These are phyloP conservation scores for Menidia menidia DNA, from an alignment of 2,797 vertebrate genomes.

Conservation along the genomic window DNA sequence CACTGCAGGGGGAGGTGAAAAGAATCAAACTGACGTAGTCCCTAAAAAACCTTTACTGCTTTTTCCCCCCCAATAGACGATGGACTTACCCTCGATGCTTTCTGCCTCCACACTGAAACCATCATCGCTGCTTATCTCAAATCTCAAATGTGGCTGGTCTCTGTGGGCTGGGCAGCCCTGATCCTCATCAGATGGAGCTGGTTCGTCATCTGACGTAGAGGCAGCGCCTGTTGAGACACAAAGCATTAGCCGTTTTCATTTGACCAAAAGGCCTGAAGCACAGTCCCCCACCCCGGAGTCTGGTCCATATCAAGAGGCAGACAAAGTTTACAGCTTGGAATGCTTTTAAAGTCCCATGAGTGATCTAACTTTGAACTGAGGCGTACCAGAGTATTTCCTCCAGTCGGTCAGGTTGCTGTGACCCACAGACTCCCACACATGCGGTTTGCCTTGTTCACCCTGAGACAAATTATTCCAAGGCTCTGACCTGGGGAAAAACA, in stretches of 20 bases:
- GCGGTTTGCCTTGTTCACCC: slow-evolving; percentile 73
- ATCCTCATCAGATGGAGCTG: slow-evolving; percentile 81
- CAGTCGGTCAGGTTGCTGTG: slow-evolving; percentile 83
- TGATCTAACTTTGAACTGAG: neutral
- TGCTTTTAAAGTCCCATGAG: neutral
- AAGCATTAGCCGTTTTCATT: neutral
- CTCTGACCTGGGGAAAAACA: slow-evolving; percentile 68
- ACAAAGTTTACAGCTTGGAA: too few species aligned
- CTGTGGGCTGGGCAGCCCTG: slow-evolving; percentile 74
- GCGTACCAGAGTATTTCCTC: slow-evolving; percentile 85
- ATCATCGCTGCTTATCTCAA: slow-evolving; percentile 92
- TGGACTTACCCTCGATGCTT: slow-evolving; percentile 86
- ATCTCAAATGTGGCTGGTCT: slow-evolving; percentile 87
- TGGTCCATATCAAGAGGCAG: neutral
- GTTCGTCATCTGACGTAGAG: slow-evolving; percentile 89
- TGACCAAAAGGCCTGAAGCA: neutral
- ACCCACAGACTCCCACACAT: slow-evolving; percentile 76
- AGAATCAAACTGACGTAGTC: neutral
- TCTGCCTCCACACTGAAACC: slow-evolving; percentile 92
- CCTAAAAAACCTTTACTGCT: neutral
- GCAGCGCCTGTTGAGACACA: slow-evolving; percentile 78
- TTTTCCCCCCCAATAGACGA: neutral
- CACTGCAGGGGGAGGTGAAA: slow-evolving; percentile 70
- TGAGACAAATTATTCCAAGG: slow-evolving; percentile 74
- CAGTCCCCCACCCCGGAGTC: too few species aligned